Evolutionary conservation across 2,888 invertebrate genomes (phyloP).

Genomic region (Vanessa cardui): DNA sequence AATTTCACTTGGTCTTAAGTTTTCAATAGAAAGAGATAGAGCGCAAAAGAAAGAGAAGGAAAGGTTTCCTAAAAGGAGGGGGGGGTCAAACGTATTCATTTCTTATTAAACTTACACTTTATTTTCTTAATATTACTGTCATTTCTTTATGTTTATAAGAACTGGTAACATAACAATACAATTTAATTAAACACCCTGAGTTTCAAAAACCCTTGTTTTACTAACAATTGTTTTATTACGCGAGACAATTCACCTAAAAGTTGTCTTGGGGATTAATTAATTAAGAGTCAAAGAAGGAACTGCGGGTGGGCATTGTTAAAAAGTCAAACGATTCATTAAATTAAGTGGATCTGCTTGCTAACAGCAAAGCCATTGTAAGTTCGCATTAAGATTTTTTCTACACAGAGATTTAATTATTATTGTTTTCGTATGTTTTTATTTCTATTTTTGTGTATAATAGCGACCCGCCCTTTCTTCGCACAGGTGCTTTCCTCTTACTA

Average conservation of each 20-base stretch:
- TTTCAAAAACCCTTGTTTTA: conserved; percentile 2
- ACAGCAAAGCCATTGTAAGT: conserved; percentile 31
- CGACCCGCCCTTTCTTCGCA: no score
- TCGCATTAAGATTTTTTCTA: conserved; percentile 8
- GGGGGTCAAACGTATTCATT: no score
- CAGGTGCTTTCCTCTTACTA: no score
- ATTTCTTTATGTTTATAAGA: no score
- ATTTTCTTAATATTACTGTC: no score
- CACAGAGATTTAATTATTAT: conserved; percentile 22
- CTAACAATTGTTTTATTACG: conserved; percentile 9
- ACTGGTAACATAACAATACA: neutral
- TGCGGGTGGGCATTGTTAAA: conserved; percentile 34
- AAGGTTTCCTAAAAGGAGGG: no score
- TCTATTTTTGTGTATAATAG: neutral
- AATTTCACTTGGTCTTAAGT: no score
- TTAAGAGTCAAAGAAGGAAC: conserved; percentile 22
- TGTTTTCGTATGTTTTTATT: conserved; percentile 13
- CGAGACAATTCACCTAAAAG: conserved; percentile 8
- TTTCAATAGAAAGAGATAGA: no score
- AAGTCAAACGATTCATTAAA: conserved; percentile 40
- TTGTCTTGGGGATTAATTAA: conserved; percentile 25
- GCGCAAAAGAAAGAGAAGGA: no score
- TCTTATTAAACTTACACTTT: no score
- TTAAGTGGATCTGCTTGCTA: conserved; percentile 37
- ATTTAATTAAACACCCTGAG: neutral